Evolutionary conservation across 2,797 vertebrate species (phyloP).

Genomic region (Rhinogobio ventralis): DNA sequence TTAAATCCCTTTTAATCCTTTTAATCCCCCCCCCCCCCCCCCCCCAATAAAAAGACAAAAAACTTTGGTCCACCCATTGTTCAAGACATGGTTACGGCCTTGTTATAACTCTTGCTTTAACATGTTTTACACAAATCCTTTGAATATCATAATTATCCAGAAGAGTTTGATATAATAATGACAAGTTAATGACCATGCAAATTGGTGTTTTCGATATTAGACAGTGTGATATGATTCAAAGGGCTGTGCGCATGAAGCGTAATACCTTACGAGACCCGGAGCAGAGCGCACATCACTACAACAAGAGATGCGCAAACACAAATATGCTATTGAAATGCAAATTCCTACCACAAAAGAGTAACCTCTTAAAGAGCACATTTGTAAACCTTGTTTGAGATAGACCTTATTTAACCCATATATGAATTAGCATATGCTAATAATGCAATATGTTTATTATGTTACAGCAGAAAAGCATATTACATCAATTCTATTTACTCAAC

Average conservation of each 20-base stretch:
- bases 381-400: constrained; percentile 61
- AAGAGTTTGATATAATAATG: constrained; percentile 47
- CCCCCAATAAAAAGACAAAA: too few species aligned
- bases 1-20: too few species aligned
- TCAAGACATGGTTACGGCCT: too few species aligned
- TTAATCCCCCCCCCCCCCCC: too few species aligned
- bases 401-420: constrained; percentile 50
- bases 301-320: constrained; percentile 61
- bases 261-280: constrained; percentile 44
- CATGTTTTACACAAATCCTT: neutral
- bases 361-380: constrained; percentile 59
- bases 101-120: too few species aligned
- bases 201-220: constrained; percentile 47
- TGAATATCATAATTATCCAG: constrained; percentile 18
- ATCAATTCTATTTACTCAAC: neutral
- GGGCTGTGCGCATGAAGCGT: constrained; percentile 47
- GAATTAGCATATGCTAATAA: constrained; percentile 51
- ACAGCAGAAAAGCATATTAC: neutral
- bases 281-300: constrained; percentile 50
- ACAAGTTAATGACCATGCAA: constrained; percentile 55
- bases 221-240: constrained; percentile 63
- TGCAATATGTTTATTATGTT: constrained; percentile 11
- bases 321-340: constrained; percentile 66
- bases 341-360: constrained; percentile 56
- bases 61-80: too few species aligned